Conservation (phyloP, 2,797 vertebrate species). For the Erpetoichthys calabaricus region DNA sequence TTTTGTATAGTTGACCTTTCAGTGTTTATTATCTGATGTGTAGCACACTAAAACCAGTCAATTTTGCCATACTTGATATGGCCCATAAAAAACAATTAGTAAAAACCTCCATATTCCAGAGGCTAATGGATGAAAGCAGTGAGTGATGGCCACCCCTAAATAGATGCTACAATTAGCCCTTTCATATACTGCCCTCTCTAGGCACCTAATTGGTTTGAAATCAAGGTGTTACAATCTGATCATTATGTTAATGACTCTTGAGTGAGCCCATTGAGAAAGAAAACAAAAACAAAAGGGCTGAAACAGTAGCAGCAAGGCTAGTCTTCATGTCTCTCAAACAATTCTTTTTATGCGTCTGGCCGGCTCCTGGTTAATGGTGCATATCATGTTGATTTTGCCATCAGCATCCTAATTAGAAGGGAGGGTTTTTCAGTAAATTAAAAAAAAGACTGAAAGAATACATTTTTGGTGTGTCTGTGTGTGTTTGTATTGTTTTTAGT, state of each 20-base stretch:
- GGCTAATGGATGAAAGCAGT: slow-evolving; percentile 12
- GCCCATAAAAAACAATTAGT: no score
- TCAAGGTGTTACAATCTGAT: slow-evolving; percentile 54
- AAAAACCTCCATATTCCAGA: background rate
- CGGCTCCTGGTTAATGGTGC: slow-evolving; percentile 45
- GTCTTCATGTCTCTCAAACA: slow-evolving; percentile 41
- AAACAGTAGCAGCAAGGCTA: slow-evolving; percentile 32
- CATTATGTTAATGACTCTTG: slow-evolving; percentile 51
- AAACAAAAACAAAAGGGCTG: slow-evolving; percentile 32
- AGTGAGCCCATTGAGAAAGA: slow-evolving; percentile 40
- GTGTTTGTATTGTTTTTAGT: no score
- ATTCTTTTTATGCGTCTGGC: slow-evolving; percentile 28
- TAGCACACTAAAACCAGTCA: no score
- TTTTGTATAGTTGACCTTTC: no score
- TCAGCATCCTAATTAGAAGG: slow-evolving; percentile 14
- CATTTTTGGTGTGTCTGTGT: no score
- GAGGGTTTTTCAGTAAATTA: slow-evolving; percentile 18
- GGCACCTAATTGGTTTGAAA: slow-evolving; percentile 48
- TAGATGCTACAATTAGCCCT: slow-evolving; percentile 54
- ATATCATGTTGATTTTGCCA: slow-evolving; percentile 32
- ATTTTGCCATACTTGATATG: no score
- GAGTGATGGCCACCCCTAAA: slow-evolving; percentile 44
- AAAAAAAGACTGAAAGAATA: slow-evolving; percentile 27
- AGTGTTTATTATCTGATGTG: no score
- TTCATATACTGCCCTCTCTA: slow-evolving; percentile 49